Evolutionary conservation across 37 sponge, comb jelly and placozoan species (phyloP).

Genomic region (Crambe crambe): DNA sequence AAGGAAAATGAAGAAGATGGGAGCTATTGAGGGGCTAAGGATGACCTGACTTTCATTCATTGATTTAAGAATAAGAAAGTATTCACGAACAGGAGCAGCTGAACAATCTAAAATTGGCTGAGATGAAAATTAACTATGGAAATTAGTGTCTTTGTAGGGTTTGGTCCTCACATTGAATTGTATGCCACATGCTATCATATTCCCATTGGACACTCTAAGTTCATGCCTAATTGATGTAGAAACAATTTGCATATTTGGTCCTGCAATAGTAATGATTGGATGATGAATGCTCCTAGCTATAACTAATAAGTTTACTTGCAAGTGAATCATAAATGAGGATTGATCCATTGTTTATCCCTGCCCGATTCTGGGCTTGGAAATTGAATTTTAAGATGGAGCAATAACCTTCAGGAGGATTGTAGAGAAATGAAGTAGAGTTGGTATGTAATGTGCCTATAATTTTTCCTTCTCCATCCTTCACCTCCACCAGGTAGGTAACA

Average conservation of each 20-base stretch:
- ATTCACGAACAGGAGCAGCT: background rate
- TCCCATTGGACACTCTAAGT: background rate
- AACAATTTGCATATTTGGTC: background rate
- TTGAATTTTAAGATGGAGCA: background rate
- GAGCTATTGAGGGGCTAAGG: background rate
- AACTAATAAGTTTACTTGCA: background rate
- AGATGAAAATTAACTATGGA: background rate
- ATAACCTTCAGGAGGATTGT: background rate
- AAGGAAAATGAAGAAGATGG: background rate
- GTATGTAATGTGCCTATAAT: background rate
- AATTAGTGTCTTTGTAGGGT: too few species aligned
- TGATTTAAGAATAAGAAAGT: background rate
- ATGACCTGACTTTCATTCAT: background rate
- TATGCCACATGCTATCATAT: background rate
- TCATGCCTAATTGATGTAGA: background rate
- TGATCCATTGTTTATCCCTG: background rate
- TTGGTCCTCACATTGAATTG: background rate
- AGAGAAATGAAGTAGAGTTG: background rate
- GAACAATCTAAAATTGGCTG: background rate
- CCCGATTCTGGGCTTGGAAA: background rate
- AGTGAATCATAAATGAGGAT: background rate
- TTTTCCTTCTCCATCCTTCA: background rate
- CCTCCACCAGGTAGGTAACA: background rate
- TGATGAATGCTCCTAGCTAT: too few species aligned
- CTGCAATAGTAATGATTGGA: background rate